Evolutionary conservation across 2,113 vertebrate species (phyloP), one percentile per base, ranked within the genome.

Genomic region (Epinephelus cyanopodus): DNA sequence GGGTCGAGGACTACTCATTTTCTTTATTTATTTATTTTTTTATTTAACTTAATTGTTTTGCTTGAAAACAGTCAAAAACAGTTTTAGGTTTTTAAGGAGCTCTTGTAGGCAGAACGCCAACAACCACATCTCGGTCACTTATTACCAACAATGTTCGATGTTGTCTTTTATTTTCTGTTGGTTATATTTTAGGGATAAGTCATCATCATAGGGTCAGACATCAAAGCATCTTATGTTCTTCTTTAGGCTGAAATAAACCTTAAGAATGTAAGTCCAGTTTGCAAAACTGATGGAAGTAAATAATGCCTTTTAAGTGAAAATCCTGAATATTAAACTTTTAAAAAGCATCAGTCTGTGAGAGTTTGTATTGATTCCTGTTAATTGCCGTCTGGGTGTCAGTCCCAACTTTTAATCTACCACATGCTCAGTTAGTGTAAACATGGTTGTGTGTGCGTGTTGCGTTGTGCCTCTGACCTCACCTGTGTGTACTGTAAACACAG

Each of bases 401-500:
- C 6, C 33, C 37, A 25, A 8, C 11, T n/a, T 65, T 11, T 50
- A n/a, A 50, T 11, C n/a, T 4, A 63, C 33, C 47, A 52, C 37
- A 8, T 1, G 1, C 0, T 27, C 66, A 6, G 11, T 57, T 17
- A 45, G 5, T 47, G 0, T 68, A 73, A 77, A 63, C 67, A 58
- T 18, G 48, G 39, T 1, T 27, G 39, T 65, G 66, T 74, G 29
- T 76, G 17, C 37, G 11, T 25, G 52, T 5, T 57, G 71, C 1
- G 17, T 63, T 37, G 50, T 73, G 48, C 23, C 18, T 15, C 37
- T 64, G 69, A 6, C 19, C 15, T 12, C 23, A 6, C 12, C 29
- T 82, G 77, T 71, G 50, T 87, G 25, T 77, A 69, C 29, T 74
- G 63, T 91, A 84, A 82, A 90, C 74, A 89, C 62, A 52, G 11